phyloP scores from a whole-genome alignment of 2,113 vertebrate species.

The Gopherus evgoodei region DNA sequence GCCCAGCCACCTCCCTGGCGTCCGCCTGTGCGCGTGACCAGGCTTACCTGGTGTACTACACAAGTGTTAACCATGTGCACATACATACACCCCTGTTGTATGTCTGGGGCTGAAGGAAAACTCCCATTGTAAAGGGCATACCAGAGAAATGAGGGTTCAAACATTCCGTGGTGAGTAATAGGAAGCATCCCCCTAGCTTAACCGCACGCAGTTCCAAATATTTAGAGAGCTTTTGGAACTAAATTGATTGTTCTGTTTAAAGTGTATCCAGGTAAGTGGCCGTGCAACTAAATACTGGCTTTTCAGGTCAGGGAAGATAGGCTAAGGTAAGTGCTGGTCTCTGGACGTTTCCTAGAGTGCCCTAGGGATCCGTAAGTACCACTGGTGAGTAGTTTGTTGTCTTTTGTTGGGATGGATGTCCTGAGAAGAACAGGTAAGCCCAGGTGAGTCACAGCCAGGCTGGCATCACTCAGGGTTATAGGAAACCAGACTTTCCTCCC shows the following conservation, averaged over 20 bases:
- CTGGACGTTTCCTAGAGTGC: not conserved
- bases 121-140: not conserved
- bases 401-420: constrained; percentile 62
- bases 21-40: not conserved
- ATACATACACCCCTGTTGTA: not conserved
- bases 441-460: constrained; percentile 70
- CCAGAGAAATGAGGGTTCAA: constrained; percentile 78
- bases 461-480: constrained; percentile 32
- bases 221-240: constrained; percentile 74
- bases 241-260: constrained; percentile 31
- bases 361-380: constrained; percentile 78
- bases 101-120: not conserved
- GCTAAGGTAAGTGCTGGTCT: constrained; percentile 78
- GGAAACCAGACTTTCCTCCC: not conserved
- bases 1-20: not conserved
- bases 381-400: constrained; percentile 80
- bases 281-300: constrained; percentile 70
- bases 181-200: constrained; percentile 20
- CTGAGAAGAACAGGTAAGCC: constrained; percentile 72
- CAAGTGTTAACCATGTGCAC: not conserved
- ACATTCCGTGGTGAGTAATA: constrained; percentile 87
- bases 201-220: not conserved
- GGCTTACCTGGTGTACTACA: not conserved
- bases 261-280: constrained; percentile 77
- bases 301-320: constrained; percentile 66